Evolutionary conservation across 1,140 invertebrate species (phyloP).

Genomic region (Eriocheir sinensis): DNA sequence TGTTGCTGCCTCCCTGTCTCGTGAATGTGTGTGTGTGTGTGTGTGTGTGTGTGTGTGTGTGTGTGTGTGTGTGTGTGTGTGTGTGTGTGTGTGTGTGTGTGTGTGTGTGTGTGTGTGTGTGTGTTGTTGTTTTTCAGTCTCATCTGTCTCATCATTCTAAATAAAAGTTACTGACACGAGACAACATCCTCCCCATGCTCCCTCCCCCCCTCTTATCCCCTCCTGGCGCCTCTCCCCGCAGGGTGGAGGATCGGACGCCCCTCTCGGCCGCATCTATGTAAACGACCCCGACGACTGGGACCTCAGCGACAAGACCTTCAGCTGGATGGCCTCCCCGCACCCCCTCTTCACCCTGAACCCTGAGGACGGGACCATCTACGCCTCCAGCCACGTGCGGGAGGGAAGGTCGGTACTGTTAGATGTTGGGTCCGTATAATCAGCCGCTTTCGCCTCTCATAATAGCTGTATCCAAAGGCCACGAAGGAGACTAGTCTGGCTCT

Average conservation of each 20-base stretch:
- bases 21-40: slow-evolving; percentile 29
- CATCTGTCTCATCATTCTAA: too few relatives aligned
- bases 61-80: neutral
- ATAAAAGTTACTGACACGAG: too few relatives aligned
- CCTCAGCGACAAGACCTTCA: slow-evolving; percentile 31
- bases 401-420: slow-evolving; percentile 55
- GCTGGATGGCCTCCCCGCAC: slow-evolving; percentile 23
- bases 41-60: slow-evolving; percentile 33
- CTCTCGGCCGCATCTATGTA: slow-evolving; percentile 47
- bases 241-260: slow-evolving; percentile 45
- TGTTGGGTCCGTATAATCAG: too few relatives aligned
- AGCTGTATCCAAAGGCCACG: neutral
- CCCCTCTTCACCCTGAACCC: slow-evolving; percentile 50
- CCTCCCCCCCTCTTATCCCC: neutral
- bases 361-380: slow-evolving; percentile 27
- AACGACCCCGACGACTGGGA: slow-evolving; percentile 53
- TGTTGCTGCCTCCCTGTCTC: neutral
- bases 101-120: slow-evolving; percentile 20
- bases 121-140: too few relatives aligned
- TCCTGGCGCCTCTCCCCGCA: neutral
- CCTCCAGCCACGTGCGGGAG: slow-evolving; percentile 43
- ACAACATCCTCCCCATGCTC: neutral
- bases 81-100: slow-evolving; percentile 20
- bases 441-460: too few relatives aligned
- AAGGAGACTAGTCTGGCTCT: neutral